Conservation (phyloP, 2,888 invertebrate genomes). For the Chrysopilus asiliformis region DNA sequence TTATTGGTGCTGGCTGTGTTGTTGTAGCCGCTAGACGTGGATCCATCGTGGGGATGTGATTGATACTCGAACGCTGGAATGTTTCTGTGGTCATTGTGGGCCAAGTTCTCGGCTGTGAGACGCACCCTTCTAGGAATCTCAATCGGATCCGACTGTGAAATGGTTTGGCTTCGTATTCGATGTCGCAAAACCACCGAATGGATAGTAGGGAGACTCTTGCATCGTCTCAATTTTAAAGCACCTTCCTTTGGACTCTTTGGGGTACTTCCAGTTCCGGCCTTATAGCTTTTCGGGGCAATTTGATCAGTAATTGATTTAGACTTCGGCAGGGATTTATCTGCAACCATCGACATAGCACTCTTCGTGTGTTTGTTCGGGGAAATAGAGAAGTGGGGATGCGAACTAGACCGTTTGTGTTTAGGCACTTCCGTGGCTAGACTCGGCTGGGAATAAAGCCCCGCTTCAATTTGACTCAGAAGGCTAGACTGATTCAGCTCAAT, state of each 20-base stretch:
- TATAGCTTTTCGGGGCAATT: too few species aligned
- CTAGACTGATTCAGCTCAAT: conserved; percentile 48
- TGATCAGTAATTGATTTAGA: not conserved
- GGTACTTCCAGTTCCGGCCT: too few species aligned
- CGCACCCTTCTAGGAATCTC: conserved; percentile 31
- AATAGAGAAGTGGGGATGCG: conserved; percentile 44
- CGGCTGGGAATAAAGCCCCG: conserved; percentile 36
- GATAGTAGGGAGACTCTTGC: conserved; percentile 36
- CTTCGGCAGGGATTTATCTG: not conserved
- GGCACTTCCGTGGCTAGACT: conserved; percentile 20
- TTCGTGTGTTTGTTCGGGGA: conserved; percentile 17
- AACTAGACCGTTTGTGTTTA: conserved; percentile 38
- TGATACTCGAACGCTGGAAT: not conserved
- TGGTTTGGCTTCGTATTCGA: conserved; percentile 20
- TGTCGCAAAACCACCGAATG: conserved; percentile 18
- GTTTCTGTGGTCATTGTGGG: conserved; percentile 1
- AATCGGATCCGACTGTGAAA: conserved; percentile 24
- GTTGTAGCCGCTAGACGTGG: not conserved
- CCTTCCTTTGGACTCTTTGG: not conserved
- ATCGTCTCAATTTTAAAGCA: conserved; percentile 20
- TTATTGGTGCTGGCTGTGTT: conserved; percentile 3
- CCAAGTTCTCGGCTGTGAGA: too few species aligned
- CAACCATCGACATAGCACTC: not conserved
- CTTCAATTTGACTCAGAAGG: conserved; percentile 48
- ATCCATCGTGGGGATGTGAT: not conserved